Percentiles rank a stretch among this genome's conserved stretches.
Conservation (phyloP, 2,113 vertebrate genomes). For the Silurus glanis region DNA sequence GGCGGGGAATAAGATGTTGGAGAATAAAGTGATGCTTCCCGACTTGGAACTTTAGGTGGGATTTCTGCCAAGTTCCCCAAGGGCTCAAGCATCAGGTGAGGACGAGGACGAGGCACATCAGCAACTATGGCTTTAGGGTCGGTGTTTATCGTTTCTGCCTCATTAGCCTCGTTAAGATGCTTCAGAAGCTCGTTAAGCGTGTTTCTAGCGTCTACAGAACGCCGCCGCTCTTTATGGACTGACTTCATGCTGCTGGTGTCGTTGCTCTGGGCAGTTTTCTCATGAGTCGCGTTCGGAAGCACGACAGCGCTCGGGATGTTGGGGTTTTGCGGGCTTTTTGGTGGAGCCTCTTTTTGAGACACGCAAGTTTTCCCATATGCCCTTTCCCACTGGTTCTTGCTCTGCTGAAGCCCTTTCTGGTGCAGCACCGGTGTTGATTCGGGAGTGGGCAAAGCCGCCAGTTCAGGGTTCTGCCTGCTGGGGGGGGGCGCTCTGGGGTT, state of each 20-base stretch:
- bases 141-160: slow-evolving; percentile 63
- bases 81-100: slow-evolving; percentile 89
- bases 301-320: slow-evolving; percentile 97
- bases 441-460: slow-evolving; percentile 92
- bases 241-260: slow-evolving; percentile 82
- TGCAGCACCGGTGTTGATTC: slow-evolving; percentile 96
- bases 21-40: slow-evolving; percentile 94
- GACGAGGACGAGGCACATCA: slow-evolving; percentile 85
- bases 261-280: slow-evolving; percentile 80
- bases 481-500: slow-evolving; percentile 88
- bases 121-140: slow-evolving; percentile 88
- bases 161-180: slow-evolving; percentile 83
- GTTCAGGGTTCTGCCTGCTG: slow-evolving; percentile 87
- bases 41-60: slow-evolving; percentile 91
- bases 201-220: slow-evolving; percentile 93
- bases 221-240: slow-evolving; percentile 87
- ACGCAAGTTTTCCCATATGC: slow-evolving; percentile 76
- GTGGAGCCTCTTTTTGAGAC: slow-evolving; percentile 81
- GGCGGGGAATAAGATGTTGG: slow-evolving; percentile 80
- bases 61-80: slow-evolving; percentile 89
- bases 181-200: slow-evolving; percentile 95
- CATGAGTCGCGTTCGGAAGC: slow-evolving; percentile 94
- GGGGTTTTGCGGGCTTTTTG: slow-evolving; percentile 86
- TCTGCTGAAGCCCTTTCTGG: slow-evolving; percentile 88
- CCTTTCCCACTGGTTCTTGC: slow-evolving; percentile 90